These are phyloP conservation scores for Eumeta japonica DNA, from an alignment of 1,140 invertebrate species.

Conservation along the genomic window DNA sequence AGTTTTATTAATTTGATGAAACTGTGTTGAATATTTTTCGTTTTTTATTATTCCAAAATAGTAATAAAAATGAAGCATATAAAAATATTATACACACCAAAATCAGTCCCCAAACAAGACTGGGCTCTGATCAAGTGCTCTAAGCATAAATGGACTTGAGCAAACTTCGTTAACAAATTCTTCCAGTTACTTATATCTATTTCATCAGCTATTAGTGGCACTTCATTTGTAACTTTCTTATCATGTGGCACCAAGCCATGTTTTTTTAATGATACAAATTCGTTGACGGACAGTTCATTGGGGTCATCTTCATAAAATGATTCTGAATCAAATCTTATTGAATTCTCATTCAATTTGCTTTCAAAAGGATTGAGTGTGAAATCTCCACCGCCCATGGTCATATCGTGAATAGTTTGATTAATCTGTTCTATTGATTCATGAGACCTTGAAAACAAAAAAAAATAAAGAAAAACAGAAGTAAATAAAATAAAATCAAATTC, in stretches of 20 bases:
- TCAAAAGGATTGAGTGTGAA: constrained; percentile 52
- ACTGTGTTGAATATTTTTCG: too few relatives aligned
- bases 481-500: too few relatives aligned
- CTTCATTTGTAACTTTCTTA: constrained; percentile 45
- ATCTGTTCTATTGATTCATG: constrained; percentile 48
- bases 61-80: too few relatives aligned
- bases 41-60: too few relatives aligned
- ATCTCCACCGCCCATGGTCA: constrained; percentile 48
- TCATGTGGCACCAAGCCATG: constrained; percentile 37
- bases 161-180: constrained; percentile 43
- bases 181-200: constrained; percentile 55
- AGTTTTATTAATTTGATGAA: too few relatives aligned
- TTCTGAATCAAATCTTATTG: constrained; percentile 37
- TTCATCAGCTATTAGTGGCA: constrained; percentile 48
- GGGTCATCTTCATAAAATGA: constrained; percentile 38
- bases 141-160: constrained; percentile 49
- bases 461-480: too few relatives aligned
- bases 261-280: constrained; percentile 49
- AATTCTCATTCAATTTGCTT: constrained; percentile 34
- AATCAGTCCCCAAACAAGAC: constrained; percentile 36
- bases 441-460: constrained; percentile 17
- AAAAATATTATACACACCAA: too few relatives aligned
- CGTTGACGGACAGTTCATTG: constrained; percentile 44
- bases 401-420: constrained; percentile 53
- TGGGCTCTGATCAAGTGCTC: constrained; percentile 49